Evolutionary conservation across 2,113 vertebrate species (phyloP), one percentile per base, ranked within the genome.

Genomic region (Cyanoliseus patagonus): DNA sequence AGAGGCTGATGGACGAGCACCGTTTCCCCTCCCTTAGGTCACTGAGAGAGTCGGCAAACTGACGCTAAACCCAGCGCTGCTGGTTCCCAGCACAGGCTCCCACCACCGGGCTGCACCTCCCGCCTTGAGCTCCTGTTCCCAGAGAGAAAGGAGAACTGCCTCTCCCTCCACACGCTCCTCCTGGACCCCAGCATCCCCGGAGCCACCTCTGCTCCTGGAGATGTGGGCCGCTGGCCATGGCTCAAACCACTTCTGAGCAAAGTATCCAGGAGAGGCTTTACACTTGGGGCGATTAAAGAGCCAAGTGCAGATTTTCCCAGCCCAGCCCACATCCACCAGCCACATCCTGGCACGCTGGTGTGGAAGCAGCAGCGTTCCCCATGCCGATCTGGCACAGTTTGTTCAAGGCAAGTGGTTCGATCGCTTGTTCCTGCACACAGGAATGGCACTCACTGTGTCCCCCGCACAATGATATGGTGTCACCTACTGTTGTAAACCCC

Each of bases 391-490:
- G 53, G 20, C 41, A 22, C 22, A 9, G 18, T 41, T 27, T n/a
- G 52, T 10, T 72, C 46, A 4, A 1, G 7, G 33, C 39, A 17
- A 49, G 51, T 1, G 14, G 20, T 59, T 75, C 22, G 24, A 63
- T 7, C 6, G 14, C 39, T 64, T 22, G 30, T 12, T 1, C 3
- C 49, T 17, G 47, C 28, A 39, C 24, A 22, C 0, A 2, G 19
- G 33, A 61, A 33, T 4, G 7, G 83, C 3, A 6, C 24, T 52
- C 4, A 2, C 55, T 14, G 49, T 8, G 20, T 41, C 10, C 49
- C 24, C 4, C 0, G 10, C 17, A 20, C 46, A n/a, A 39, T 3
- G 5, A 2, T 0, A 23, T 1, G 0, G 23, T 35, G 39, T 30
- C 67, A 37, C 62, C 84, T 52, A 13, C 5, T n/a, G 67, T 18